These are phyloP conservation scores for Stomorhina lunata DNA, from an alignment of 2,888 invertebrate species.

Conservation along the genomic window DNA sequence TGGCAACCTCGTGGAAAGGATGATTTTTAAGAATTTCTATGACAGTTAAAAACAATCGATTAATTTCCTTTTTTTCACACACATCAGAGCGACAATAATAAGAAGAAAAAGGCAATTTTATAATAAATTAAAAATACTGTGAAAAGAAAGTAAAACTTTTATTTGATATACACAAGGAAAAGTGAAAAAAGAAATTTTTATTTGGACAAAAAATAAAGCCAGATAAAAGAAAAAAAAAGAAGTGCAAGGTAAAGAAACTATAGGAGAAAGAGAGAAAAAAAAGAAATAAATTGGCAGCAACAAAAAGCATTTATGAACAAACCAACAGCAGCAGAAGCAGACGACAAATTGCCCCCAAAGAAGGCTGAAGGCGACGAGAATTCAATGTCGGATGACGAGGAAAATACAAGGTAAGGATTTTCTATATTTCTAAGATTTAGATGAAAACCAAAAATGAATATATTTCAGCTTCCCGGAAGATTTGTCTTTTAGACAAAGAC, in stretches of 20 bases:
- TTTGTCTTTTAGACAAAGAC: constrained; percentile 58
- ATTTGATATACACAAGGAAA: background rate
- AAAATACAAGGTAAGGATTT: constrained; percentile 81
- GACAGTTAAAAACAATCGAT: constrained; percentile 63
- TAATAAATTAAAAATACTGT: constrained; percentile 1
- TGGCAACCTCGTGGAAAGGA: constrained; percentile 49
- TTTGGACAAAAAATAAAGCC: background rate
- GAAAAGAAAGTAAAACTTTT: background rate
- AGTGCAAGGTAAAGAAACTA: constrained; percentile 67
- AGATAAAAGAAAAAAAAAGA: constrained; percentile 10
- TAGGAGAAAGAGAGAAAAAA: constrained; percentile 32
- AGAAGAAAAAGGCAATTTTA: constrained; percentile 43
- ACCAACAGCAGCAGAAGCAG: constrained; percentile 40
- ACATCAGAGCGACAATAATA: constrained; percentile 51
- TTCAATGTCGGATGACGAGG: constrained; percentile 77
- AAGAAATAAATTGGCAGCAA: constrained; percentile 16
- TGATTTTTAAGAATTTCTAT: constrained; percentile 58
- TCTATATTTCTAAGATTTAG: background rate
- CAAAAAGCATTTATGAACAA: constrained; percentile 59
- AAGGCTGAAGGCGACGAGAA: constrained; percentile 38
- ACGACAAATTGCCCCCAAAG: constrained; percentile 52
- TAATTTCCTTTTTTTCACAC: constrained; percentile 60
- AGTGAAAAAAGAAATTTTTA: background rate
- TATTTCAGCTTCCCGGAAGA: constrained; percentile 28
- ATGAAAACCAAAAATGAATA: background rate